Evolutionary conservation across 2,888 invertebrate genomes (phyloP), one percentile per base, ranked within the genome.

Genomic region (Habroteleia sp.): DNA sequence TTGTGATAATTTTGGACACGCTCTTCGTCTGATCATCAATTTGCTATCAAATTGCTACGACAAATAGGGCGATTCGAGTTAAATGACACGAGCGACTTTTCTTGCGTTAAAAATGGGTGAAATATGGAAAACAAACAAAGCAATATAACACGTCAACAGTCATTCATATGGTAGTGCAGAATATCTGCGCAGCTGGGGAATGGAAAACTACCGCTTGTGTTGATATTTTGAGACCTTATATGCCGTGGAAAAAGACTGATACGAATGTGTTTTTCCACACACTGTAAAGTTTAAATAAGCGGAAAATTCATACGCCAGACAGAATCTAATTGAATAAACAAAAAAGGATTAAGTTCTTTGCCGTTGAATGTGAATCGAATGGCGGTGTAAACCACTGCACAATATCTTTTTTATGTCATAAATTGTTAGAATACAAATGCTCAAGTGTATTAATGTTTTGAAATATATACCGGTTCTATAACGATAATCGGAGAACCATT

Each of bases 91-190:
- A 20, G 23, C 60, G 14, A 54, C 46, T 71, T 46, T 62, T 29
- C 62, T 46, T 48, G 58, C 41, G 37, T 31, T 16, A 39, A 23
- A 27, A 33, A 27, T 33, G 10, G n/a, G 48, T 66, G 52, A 60
- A 69, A 60, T 69, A 60, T 60, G 42, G 52, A 60, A 69, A 69
- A 69, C 60, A 69, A 69, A 69, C 69, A 69, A 42, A 6, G 52
- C 46, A 56, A 44, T 69, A 60, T 69, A 60, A 60, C 69, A 60
- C 33, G 60, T 60, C 58, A 69, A 60, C 52, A 48, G 52, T 69
- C 60, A 48, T 68, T 68, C 46, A 66, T 56, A 66, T 56, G 50
- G 29, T 37, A 66, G 39, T 66, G 29, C 54, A 33, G 42, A 58
- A 58, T 58, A 58, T 58, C 42, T 42, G 44, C 29, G 33, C 31